Evolutionary conservation across 2,113 vertebrate genomes (phyloP).

Genomic region (Protobothrops mucrosquamatus): DNA sequence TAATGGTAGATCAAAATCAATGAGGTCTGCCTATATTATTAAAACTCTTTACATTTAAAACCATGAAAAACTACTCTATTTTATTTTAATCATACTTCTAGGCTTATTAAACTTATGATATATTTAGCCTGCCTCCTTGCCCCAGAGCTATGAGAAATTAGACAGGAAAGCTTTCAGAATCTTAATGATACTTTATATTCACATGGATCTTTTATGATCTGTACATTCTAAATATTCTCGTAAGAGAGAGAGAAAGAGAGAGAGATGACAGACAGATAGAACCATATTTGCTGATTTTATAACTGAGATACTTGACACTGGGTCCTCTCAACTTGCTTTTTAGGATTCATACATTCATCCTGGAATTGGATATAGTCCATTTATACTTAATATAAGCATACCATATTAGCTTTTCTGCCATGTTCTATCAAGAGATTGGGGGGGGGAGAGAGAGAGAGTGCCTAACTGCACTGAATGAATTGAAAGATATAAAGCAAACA

Average conservation of each 20-base stretch:
- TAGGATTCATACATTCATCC: neutral
- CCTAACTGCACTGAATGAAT: neutral
- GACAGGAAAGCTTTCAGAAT: slow-evolving; percentile 25
- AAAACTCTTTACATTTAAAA: slow-evolving; percentile 21
- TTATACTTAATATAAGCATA: neutral
- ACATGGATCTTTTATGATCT: neutral
- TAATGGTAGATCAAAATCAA: slow-evolving; percentile 37
- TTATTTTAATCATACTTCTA: slow-evolving; percentile 39
- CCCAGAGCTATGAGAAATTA: slow-evolving; percentile 20
- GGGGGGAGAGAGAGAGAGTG: neutral
- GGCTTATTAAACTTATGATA: slow-evolving; percentile 30
- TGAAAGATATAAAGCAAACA: neutral
- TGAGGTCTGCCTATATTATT: slow-evolving; percentile 33
- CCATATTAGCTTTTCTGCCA: neutral
- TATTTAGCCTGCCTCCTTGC: slow-evolving; percentile 12
- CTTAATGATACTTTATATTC: slow-evolving; percentile 1
- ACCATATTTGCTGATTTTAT: neutral
- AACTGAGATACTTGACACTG: neutral
- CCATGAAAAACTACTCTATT: slow-evolving; percentile 30
- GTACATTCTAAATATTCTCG: neutral
- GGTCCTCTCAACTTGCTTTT: neutral
- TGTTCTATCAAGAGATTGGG: neutral
- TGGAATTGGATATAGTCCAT: neutral
- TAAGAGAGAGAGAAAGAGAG: neutral
- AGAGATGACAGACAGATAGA: neutral